Percentiles rank a stretch among this genome's conserved stretches.
These are phyloP conservation scores for Capromys pilorides DNA, from an alignment of 2,797 vertebrate species.

Conservation along the genomic window DNA sequence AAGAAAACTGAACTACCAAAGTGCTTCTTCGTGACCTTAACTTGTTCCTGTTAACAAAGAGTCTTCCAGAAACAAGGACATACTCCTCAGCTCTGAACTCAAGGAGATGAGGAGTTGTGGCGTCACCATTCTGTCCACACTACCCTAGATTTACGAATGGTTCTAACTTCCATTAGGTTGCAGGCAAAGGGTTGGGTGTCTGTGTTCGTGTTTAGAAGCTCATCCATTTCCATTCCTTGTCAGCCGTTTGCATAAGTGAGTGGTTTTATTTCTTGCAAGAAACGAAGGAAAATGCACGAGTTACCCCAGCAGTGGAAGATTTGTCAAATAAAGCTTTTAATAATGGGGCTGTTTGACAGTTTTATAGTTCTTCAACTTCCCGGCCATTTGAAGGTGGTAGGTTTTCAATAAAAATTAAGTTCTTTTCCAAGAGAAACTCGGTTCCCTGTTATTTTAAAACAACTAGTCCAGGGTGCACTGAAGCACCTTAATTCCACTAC, in stretches of 20 bases:
- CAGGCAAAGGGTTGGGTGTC: slow-evolving; percentile 82
- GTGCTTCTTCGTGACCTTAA: not conserved
- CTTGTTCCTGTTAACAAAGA: not conserved
- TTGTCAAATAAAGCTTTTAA: slow-evolving; percentile 90
- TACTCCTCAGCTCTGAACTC: slow-evolving; percentile 15
- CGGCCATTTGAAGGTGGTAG: slow-evolving; percentile 87
- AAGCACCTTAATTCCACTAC: slow-evolving; percentile 87
- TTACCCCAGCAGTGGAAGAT: slow-evolving; percentile 86
- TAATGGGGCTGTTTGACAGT: slow-evolving; percentile 88
- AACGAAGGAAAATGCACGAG: slow-evolving; percentile 84
- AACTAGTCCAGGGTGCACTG: slow-evolving; percentile 83
- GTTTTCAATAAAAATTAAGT: slow-evolving; percentile 90
- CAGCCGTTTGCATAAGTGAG: slow-evolving; percentile 88
- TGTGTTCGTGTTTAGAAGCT: slow-evolving; percentile 84
- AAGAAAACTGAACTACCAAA: not conserved
- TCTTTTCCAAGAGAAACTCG: slow-evolving; percentile 85
- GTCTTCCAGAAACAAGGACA: slow-evolving; percentile 36
- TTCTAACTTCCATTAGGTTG: slow-evolving; percentile 80
- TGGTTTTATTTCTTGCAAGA: slow-evolving; percentile 87
- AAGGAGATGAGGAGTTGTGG: not conserved
- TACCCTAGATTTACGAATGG: slow-evolving; percentile 82
- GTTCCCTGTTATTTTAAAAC: slow-evolving; percentile 86
- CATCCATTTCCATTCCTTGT: slow-evolving; percentile 87
- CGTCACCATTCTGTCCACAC: slow-evolving; percentile 29
- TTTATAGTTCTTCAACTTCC: slow-evolving; percentile 87